Conservation (phyloP, 1,140 invertebrate species). For the Phymastichus coffea region DNA sequence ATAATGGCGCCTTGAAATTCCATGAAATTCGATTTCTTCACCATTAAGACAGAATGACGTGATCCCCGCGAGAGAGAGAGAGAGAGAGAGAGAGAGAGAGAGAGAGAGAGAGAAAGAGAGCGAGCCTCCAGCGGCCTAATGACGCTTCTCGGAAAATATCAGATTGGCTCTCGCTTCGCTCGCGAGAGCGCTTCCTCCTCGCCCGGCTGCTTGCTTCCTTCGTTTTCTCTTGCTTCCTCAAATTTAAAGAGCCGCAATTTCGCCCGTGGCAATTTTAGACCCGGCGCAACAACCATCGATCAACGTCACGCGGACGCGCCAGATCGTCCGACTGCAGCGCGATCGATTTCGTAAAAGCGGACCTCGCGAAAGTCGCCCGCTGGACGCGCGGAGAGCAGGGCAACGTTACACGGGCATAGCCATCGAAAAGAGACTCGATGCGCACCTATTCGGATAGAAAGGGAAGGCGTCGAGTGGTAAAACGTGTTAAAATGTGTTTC, state of each 20-base stretch:
- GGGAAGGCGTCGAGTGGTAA: too few species aligned
- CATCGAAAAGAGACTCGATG: too few species aligned
- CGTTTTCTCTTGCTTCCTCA: background rate
- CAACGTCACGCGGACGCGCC: conserved; percentile 6
- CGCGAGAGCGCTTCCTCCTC: background rate
- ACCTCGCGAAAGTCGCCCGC: too few species aligned
- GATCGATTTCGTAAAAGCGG: too few species aligned
- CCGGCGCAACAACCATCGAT: conserved; percentile 9
- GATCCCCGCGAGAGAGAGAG: conserved; percentile 1
- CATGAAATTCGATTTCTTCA: conserved; percentile 33
- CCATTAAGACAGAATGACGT: conserved; percentile 28
- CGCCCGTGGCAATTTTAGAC: too few species aligned
- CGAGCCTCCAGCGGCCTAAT: conserved; percentile 23
- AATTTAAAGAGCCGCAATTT: too few species aligned
- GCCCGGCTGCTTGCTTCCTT: background rate
- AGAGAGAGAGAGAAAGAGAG: background rate
- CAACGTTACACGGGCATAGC: too few species aligned
- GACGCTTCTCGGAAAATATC: conserved; percentile 30
- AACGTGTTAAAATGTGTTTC: too few species aligned
- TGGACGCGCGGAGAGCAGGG: too few species aligned
- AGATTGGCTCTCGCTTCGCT: conserved; percentile 14
- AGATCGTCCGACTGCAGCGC: too few species aligned
- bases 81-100: background rate
- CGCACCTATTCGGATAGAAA: too few species aligned
- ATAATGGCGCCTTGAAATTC: conserved; percentile 30